These are phyloP conservation scores for Tor tambroides DNA, from an alignment of 2,113 vertebrate genomes.

Conservation along the genomic window DNA sequence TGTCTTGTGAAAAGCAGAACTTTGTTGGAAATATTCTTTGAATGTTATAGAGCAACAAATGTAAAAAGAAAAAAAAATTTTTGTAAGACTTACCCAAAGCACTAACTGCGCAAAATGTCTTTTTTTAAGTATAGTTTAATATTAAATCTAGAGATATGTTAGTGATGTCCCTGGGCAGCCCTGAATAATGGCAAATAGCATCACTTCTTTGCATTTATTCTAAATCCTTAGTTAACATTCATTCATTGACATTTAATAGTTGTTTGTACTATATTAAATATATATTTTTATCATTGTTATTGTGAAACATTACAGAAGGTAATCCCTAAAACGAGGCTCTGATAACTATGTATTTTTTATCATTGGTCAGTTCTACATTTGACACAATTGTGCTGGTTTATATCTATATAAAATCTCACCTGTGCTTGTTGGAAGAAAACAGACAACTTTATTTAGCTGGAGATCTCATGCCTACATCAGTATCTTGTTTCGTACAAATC, in stretches of 20 bases:
- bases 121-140: no score
- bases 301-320: background rate
- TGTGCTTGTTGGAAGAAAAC: background rate
- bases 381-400: background rate
- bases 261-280: no score
- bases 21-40: background rate
- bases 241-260: no score
- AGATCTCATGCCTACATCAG: constrained; percentile 38
- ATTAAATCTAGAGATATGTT: no score
- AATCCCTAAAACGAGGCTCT: background rate
- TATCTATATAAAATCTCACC: background rate
- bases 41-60: background rate
- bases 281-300: background rate
- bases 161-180: no score
- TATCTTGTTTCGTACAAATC: constrained; percentile 29
- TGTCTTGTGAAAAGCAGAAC: background rate
- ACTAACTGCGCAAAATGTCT: no score
- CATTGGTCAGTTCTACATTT: no score
- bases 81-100: background rate
- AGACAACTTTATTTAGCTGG: constrained; percentile 40
- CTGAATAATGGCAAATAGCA: no score
- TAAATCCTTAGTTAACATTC: no score
- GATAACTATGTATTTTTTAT: background rate
- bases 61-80: background rate
- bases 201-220: no score